phyloP scores from a whole-genome alignment of 1,140 invertebrate genomes.

The Chrysopa pallens region DNA sequence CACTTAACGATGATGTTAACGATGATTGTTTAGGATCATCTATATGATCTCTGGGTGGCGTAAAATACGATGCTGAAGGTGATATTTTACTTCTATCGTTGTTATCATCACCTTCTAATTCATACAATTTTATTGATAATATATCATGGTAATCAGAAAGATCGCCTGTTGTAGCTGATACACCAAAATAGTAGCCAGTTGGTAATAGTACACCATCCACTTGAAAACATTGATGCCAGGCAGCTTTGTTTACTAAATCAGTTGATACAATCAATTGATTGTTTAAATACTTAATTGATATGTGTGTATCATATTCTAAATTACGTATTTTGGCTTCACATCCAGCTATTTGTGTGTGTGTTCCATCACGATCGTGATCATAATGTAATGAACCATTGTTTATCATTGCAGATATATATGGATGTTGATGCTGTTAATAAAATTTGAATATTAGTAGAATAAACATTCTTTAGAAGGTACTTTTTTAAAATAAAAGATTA shows the following conservation, averaged over 20 bases:
- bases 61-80: conserved; percentile 64
- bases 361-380: conserved; percentile 96
- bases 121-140: conserved; percentile 77
- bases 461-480: no score
- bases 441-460: conserved; percentile 2
- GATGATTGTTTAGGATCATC: conserved; percentile 70
- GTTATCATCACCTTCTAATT: conserved; percentile 45
- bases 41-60: conserved; percentile 69
- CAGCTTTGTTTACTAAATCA: conserved; percentile 79
- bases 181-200: conserved; percentile 88
- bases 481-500: no score
- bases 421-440: conserved; percentile 75
- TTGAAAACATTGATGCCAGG: conserved; percentile 86
- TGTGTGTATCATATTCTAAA: conserved; percentile 74
- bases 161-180: conserved; percentile 92
- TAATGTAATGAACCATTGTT: conserved; percentile 92
- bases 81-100: conserved; percentile 56
- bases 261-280: conserved; percentile 53
- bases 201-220: conserved; percentile 83
- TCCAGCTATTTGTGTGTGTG: conserved; percentile 88
- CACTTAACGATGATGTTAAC: conserved; percentile 40
- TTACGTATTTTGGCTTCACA: conserved; percentile 91
- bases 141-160: conserved; percentile 95
- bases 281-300: conserved; percentile 63
- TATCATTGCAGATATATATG: conserved; percentile 96